phyloP scores from a whole-genome alignment of 2,797 vertebrate species.

The Coluber constrictor region DNA sequence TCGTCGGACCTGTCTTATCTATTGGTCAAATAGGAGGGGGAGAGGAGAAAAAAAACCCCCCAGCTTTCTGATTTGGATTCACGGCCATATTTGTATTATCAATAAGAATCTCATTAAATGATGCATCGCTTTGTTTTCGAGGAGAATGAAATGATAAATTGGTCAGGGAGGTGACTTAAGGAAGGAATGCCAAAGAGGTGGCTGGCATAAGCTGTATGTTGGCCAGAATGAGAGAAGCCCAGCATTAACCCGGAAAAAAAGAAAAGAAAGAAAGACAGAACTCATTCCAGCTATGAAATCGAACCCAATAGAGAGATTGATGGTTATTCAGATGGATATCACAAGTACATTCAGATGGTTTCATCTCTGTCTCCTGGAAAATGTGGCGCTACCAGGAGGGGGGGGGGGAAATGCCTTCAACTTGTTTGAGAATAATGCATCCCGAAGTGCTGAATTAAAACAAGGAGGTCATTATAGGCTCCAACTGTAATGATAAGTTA shows the following conservation, averaged over 20 bases:
- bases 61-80: neutral
- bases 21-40: neutral
- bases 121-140: neutral
- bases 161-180: neutral
- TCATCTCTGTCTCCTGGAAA: constrained; percentile 38
- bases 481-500: constrained; percentile 58
- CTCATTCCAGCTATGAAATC: neutral
- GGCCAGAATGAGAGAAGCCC: neutral
- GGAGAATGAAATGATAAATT: neutral
- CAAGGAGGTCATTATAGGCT: constrained; percentile 56
- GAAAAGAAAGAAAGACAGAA: neutral
- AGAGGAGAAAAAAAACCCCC: too few relatives aligned
- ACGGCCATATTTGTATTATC: neutral
- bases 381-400: constrained; percentile 24
- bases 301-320: too few relatives aligned
- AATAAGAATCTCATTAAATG: neutral
- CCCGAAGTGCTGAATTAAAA: constrained; percentile 55
- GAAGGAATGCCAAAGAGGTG: too few relatives aligned
- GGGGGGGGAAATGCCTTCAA: neutral
- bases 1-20: neutral
- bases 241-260: neutral
- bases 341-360: neutral
- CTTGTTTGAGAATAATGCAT: constrained; percentile 38
- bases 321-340: neutral
- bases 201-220: neutral